A percentile compares a stretch with the other conserved stretches of the same genome.
phyloP scores from a whole-genome alignment of 2,888 invertebrate species.

The Camptogramma bilineatum region DNA sequence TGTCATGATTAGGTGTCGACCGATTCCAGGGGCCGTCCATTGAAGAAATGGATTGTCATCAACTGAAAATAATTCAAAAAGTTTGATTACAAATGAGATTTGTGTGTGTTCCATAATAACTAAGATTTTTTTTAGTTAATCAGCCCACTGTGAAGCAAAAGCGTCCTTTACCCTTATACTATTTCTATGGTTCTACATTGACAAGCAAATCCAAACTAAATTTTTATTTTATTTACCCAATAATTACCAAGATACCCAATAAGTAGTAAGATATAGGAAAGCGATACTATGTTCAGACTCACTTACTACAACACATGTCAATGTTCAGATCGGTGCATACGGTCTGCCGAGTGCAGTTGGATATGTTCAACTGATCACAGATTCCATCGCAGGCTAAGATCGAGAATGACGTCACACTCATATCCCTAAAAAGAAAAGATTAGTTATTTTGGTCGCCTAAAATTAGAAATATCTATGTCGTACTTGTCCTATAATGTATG shows the following conservation, averaged over 20 bases:
- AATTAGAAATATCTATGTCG: too few species aligned
- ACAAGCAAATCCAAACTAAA: too few species aligned
- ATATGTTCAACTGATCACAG: constrained; percentile 64
- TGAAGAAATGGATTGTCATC: constrained; percentile 85
- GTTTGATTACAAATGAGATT: not conserved
- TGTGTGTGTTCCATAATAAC: not conserved
- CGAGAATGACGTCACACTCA: constrained; percentile 72
- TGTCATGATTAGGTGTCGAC: constrained; percentile 89
- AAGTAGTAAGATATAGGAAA: not conserved
- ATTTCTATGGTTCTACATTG: too few species aligned
- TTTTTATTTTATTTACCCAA: too few species aligned
- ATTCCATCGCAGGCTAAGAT: constrained; percentile 72
- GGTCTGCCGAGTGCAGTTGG: constrained; percentile 69
- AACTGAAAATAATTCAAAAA: constrained; percentile 55
- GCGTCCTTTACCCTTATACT: too few species aligned
- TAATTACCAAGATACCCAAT: not conserved
- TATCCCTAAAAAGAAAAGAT: constrained; percentile 57
- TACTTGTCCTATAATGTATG: too few species aligned
- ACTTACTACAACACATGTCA: constrained; percentile 79
- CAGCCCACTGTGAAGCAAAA: too few species aligned
- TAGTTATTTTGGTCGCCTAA: not conserved
- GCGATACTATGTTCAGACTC: constrained; percentile 18
- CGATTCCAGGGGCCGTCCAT: constrained; percentile 90
- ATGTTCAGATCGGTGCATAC: constrained; percentile 66
- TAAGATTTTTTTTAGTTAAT: too few species aligned